Evolutionary conservation across 1,140 invertebrate genomes (phyloP), one percentile per base, ranked within the genome.

Genomic region (Colletes latitarsis): DNA sequence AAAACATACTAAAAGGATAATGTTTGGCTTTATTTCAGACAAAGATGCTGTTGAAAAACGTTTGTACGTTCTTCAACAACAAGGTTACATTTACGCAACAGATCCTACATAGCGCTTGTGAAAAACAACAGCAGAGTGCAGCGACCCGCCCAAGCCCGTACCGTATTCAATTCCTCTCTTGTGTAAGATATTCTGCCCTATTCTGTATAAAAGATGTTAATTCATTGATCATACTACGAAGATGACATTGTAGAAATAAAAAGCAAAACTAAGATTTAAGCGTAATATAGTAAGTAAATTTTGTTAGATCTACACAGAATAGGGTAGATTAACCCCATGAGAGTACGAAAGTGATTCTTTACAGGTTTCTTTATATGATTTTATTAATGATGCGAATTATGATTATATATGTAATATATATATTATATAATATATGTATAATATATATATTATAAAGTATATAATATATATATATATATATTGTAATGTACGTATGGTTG

Each of bases 21-120:
- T 73, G 66, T 52, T 8, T 4, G 30, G 55, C 19, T 14, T 64
- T 5, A 55, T 82, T 86, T 52, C 91, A 97, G 97, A 99, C 94
- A 98, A 98, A 94, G 97, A 97, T 90, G 97, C 98, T 14, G 98
- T 99, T 39, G 98, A 99, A 89, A 98, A 97, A 91, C 95, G 98
- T 71, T 94, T 99, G 19, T 96, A 95, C 87, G 96, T 98, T 83
- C 94, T 99, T 73, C 97, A 98, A 91, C 95, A 97, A 88, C 96
- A 98, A 94, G 97, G 97, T 52, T 97, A 96, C 88, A 97, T 97
- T 66, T 96, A 96, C 85, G 94, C 95, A 66, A 96, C 95, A 66
- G 95, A 96, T 92, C 93, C 94, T 60, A 94, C 94, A 93, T 94
- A 94, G 90, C 92, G 89, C 84, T 90, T 89, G 88, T 90, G 88